Evolutionary conservation across 2,113 vertebrate species (phyloP).

Genomic region (Columba livia): DNA sequence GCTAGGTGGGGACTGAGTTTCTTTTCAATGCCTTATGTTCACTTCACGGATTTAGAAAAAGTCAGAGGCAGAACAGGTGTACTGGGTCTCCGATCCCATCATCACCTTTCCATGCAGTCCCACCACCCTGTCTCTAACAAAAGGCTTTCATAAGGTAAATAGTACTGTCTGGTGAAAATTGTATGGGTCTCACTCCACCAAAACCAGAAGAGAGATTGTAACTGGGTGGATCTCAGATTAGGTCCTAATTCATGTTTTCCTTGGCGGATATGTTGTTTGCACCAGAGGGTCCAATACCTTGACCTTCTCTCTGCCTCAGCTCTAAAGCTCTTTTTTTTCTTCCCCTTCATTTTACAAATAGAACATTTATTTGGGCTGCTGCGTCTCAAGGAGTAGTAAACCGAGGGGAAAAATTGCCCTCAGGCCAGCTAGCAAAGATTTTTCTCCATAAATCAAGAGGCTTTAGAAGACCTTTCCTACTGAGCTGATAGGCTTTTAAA

Average conservation of each 20-base stretch:
- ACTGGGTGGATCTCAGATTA: not conserved
- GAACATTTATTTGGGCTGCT: not conserved
- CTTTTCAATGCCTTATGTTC: not conserved
- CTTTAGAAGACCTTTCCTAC: constrained; percentile 16
- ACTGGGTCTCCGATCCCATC: not conserved
- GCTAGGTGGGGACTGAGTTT: not conserved
- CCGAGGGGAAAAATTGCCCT: not conserved
- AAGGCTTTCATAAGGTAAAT: not conserved
- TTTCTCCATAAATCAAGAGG: not conserved
- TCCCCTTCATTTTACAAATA: not conserved
- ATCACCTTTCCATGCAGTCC: not conserved
- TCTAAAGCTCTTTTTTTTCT: not conserved
- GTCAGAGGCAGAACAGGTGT: not conserved
- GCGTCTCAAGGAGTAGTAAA: not conserved
- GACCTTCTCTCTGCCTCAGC: not conserved
- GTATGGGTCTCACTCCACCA: not conserved
- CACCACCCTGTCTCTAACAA: not conserved
- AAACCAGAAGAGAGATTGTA: not conserved
- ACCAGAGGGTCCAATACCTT: not conserved
- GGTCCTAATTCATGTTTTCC: not conserved
- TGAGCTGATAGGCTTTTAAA: constrained; percentile 20
- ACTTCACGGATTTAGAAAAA: not conserved
- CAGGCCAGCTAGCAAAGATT: not conserved
- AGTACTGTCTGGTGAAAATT: not conserved
- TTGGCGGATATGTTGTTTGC: not conserved